phyloP scores from a whole-genome alignment of 2,113 vertebrate species.

The Psittacula cyanocephala region DNA sequence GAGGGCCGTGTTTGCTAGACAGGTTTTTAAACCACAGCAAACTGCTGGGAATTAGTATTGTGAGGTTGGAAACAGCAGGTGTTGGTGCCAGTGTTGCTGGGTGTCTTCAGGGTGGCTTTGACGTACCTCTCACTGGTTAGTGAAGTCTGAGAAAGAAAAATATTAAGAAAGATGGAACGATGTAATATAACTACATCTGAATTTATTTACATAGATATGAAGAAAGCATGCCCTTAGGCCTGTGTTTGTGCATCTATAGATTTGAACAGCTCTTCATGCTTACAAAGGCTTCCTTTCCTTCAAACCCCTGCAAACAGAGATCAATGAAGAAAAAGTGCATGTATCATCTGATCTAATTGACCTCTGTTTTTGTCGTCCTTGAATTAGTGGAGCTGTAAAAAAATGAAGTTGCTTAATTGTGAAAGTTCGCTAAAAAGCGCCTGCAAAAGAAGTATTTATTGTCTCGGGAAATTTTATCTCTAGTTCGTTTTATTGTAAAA shows the following conservation, averaged over 20 bases:
- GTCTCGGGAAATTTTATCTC: conserved; percentile 43
- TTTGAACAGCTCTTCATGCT: neutral
- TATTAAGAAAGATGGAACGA: neutral
- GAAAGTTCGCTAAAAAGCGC: neutral
- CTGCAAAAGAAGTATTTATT: conserved; percentile 23
- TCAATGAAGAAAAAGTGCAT: neutral
- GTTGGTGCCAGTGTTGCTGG: neutral
- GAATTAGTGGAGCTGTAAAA: conserved; percentile 2
- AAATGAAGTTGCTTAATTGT: neutral
- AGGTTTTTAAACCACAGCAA: neutral
- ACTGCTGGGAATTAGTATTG: neutral
- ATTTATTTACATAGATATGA: neutral
- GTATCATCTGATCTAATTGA: neutral
- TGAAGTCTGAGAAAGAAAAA: neutral
- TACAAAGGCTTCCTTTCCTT: neutral
- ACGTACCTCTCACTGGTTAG: neutral
- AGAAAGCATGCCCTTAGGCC: neutral
- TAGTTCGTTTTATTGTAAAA: conserved; percentile 21
- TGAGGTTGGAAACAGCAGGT: conserved; percentile 2
- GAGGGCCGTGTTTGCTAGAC: neutral
- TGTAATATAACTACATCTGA: neutral
- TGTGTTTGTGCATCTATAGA: neutral
- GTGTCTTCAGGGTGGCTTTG: neutral
- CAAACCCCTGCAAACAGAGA: neutral
- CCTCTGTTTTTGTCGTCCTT: neutral